Evolutionary conservation across 1,140 invertebrate genomes (phyloP).

Genomic region (Battus philenor): DNA sequence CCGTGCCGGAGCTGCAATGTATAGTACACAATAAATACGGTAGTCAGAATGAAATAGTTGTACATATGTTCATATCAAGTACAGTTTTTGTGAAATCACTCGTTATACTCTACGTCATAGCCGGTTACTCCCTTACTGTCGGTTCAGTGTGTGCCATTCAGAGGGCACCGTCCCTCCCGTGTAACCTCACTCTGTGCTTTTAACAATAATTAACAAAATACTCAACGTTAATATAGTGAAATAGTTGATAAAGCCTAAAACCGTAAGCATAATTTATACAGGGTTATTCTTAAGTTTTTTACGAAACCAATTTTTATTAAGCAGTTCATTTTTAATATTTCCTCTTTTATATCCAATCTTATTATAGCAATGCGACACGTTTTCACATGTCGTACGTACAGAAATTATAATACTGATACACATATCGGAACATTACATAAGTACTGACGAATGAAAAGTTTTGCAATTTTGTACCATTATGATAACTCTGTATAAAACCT

Average conservation of each 20-base stretch:
- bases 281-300: conserved; percentile 65
- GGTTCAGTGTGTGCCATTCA: conserved; percentile 67
- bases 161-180: conserved; percentile 54
- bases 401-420: conserved; percentile 10
- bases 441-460: background rate
- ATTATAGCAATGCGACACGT: conserved; percentile 10
- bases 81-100: conserved; percentile 57
- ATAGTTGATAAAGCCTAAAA: conserved; percentile 52
- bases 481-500: conserved; percentile 72
- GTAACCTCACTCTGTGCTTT: conserved; percentile 63
- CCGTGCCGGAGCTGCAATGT: conserved; percentile 2
- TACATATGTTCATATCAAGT: conserved; percentile 65
- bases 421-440: conserved; percentile 13
- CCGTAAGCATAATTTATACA: conserved; percentile 74
- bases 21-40: conserved; percentile 29
- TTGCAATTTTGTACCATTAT: conserved; percentile 20
- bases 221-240: conserved; percentile 62
- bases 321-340: conserved; percentile 14
- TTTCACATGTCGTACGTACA: conserved; percentile 11
- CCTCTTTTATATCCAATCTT: conserved; percentile 21
- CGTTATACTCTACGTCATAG: conserved; percentile 49
- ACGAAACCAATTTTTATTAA: conserved; percentile 18
- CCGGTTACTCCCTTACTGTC: conserved; percentile 49
- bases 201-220: conserved; percentile 60
- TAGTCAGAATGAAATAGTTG: conserved; percentile 31